Base-by-base conservation (phyloP, 1,140 invertebrate genomes). In the Pachypsylla venusta region DNA sequence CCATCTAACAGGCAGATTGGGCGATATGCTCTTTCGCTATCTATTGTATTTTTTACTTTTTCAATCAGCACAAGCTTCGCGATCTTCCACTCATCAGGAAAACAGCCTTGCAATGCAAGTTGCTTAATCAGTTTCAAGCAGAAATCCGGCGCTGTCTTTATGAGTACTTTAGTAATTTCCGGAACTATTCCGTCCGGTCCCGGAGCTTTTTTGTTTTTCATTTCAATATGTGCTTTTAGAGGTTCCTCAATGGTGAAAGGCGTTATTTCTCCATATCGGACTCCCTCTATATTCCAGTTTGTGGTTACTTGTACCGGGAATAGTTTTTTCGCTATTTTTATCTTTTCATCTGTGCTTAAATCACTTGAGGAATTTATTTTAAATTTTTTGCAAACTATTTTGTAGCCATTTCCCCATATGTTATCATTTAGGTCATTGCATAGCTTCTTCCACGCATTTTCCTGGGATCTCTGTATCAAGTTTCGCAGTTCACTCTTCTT, bases 151-250 rank as follows among this genome's bases (percentile, higher is more conserved):
- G 27, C 1, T 40, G 25, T 2, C 2, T 55, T 0, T 1, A 39
- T 56, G 2, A 63, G 20, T 4, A 59, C n/a, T 57, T 66, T 67
- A 12, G 67, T 26, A 0, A 57, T 63, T 22, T 68, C 69, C 0
- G 61, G 24, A 2, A 69, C 65, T 0, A 72, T 61, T 0, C 64
- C 63, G 24, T 70, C 68, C 0, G 66, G 67, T 3, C 70, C 69
- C 19, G 70, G 67, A 0, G 69, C 69, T 53, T 68, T 71, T 2
- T 61, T 61, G 20, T 42, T 64, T 27, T 66, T 61, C 0, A 71
- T 28, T 2, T 25, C 60, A 0, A 7, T 27, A 1, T 58, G 28
- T 7, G 68, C 70, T 1, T 22, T 53, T 13, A 30, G 16, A 13
- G 70, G 35, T 60, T n/a, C n/a, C n/a, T n/a, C n/a, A n/a, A n/a